Base-by-base conservation (phyloP, 1,140 invertebrate species). In the Battus philenor region DNA sequence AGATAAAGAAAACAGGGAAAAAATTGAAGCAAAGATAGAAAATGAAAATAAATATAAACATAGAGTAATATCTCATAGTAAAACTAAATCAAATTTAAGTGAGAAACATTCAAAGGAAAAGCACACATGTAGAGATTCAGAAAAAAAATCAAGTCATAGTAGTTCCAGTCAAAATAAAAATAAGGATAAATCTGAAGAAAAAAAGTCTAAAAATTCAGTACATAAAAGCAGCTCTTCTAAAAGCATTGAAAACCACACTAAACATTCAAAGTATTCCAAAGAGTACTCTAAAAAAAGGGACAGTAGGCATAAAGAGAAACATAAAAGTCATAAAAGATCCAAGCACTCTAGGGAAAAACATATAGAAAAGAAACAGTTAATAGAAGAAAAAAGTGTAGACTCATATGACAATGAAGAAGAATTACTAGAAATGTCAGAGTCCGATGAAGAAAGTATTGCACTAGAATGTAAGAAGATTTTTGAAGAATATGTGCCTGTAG, bases 381-480 rank as follows among this genome's bases (percentile, higher is more conserved):
- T 50, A 50, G 43, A 55, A 18, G 39, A 57, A 49, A 41, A 67
- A 31, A 49, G 29, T 45, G 36, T 44, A 34, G 51, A 68, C 36
- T 54, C 48, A 50, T 31, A 52, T 47, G 12, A 48, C 12, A 50
- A 50, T 38, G 59, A 65, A 48, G 67, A 70, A 31, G 68, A 74
- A 26, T 27, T 50, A 30, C 60, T 67, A 39, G 58, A 71, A 46
- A 44, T 81, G 29, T 83, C 80, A 26, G 86, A 87, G 30, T 78
- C 80, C 15, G 86, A 87, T 69, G 83, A 86, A 59, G 84, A 87
- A 45, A 52, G 58, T 31, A 83, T 86, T 50, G 74, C 69, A 22
- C 54, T 80, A 48, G 76, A 87, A 63, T 87, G 86, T 63, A 77
- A 84, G 50, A 84, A 66, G 62, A 87, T 87, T 55, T 87, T 87